phyloP scores from a whole-genome alignment of 2,888 invertebrate species.

The Brenthis ino region DNA sequence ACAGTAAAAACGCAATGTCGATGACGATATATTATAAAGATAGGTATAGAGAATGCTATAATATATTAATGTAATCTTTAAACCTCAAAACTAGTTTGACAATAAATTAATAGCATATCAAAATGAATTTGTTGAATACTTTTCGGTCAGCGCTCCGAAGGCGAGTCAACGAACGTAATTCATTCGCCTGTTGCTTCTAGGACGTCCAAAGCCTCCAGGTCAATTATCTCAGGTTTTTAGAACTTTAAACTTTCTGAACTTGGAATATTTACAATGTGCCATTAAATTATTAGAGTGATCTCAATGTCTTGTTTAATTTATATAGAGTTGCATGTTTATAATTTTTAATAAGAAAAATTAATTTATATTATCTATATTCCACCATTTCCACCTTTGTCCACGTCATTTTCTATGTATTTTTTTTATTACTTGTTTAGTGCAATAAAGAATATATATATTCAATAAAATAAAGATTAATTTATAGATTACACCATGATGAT shows the following conservation, averaged over 20 bases:
- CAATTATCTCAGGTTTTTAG: conserved; percentile 34
- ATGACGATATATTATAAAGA: not conserved
- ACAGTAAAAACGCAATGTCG: not conserved
- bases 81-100: conserved; percentile 25
- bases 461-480: not conserved
- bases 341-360: not conserved
- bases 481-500: not conserved
- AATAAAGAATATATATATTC: too few relatives aligned
- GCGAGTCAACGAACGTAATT: conserved; percentile 43
- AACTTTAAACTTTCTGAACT: conserved; percentile 29
- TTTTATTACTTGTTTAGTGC: too few relatives aligned
- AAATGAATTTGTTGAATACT: conserved; percentile 18
- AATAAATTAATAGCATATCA: conserved; percentile 20
- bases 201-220: conserved; percentile 36
- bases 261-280: conserved; percentile 13
- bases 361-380: not conserved
- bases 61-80: not conserved
- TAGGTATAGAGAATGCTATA: not conserved
- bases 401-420: too few relatives aligned
- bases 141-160: conserved; percentile 41
- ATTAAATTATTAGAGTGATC: not conserved
- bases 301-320: too few relatives aligned
- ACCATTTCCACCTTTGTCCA: too few relatives aligned
- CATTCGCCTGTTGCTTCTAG: conserved; percentile 40
- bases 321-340: not conserved